Conservation (phyloP, 2,797 vertebrate species). For the Acipenser ruthenus region DNA sequence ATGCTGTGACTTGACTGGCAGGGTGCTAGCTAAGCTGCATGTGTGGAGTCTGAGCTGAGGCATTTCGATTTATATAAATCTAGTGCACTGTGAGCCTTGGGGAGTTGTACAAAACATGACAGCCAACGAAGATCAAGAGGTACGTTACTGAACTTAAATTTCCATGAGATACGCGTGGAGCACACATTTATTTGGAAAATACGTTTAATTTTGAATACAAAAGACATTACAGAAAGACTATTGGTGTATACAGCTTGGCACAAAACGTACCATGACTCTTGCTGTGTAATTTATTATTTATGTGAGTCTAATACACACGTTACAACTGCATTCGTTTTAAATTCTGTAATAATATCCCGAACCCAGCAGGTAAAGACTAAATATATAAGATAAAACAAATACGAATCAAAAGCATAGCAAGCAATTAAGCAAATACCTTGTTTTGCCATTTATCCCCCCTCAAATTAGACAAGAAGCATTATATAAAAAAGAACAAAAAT, state of each 20-base stretch:
- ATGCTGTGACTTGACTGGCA: not conserved
- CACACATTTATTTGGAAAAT: constrained; percentile 11
- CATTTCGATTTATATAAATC: not conserved
- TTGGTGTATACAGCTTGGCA: not conserved
- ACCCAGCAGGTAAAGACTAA: too few relatives aligned
- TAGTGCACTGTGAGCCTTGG: not conserved
- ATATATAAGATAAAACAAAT: too few relatives aligned
- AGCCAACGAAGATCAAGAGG: constrained; percentile 93
- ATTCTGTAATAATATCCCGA: too few relatives aligned
- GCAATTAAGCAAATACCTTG: too few relatives aligned
- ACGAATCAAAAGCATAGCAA: too few relatives aligned
- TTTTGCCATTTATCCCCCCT: too few relatives aligned
- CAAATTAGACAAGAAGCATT: too few relatives aligned
- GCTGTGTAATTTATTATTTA: too few relatives aligned
- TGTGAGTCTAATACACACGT: too few relatives aligned
- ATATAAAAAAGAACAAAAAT: too few relatives aligned
- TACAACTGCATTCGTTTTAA: too few relatives aligned
- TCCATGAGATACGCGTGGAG: not conserved
- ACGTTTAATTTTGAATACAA: constrained; percentile 17
- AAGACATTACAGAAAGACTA: not conserved
- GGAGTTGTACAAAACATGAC: constrained; percentile 56
- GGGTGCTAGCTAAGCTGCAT: not conserved
- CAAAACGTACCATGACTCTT: not conserved
- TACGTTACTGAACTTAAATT: constrained; percentile 34
- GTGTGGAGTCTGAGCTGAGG: not conserved